Evolutionary conservation across 2,113 vertebrate species (phyloP).

Genomic region (Orthonyx spaldingii): DNA sequence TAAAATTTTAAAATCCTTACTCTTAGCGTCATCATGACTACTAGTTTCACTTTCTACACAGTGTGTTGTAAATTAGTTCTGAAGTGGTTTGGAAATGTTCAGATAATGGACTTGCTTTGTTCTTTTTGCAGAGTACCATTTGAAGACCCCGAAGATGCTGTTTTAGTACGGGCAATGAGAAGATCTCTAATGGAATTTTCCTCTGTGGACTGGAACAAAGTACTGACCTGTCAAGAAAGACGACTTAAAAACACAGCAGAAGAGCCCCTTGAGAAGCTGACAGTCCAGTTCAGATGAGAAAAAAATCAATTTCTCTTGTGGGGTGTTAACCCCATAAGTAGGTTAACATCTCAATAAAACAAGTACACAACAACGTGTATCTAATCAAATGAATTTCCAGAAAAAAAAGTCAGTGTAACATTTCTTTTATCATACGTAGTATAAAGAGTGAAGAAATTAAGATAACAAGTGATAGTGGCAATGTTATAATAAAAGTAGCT

Average conservation of each 20-base stretch:
- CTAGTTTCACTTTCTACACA: background rate
- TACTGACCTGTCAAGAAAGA: conserved; percentile 60
- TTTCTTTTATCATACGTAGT: background rate
- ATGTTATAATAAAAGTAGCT: background rate
- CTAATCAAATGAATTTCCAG: background rate
- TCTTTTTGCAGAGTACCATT: conserved; percentile 58
- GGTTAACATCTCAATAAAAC: background rate
- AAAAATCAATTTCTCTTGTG: background rate
- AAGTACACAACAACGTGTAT: background rate
- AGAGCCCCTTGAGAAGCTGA: conserved; percentile 45
- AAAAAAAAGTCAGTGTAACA: background rate
- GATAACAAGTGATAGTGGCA: background rate
- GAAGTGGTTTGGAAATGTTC: background rate
- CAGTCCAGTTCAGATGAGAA: conserved; percentile 65
- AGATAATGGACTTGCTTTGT: background rate
- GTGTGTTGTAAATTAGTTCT: background rate
- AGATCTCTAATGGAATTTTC: conserved; percentile 70
- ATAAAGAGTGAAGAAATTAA: background rate
- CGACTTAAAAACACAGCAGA: background rate
- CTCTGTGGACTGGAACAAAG: conserved; percentile 71
- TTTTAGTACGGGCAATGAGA: conserved; percentile 53
- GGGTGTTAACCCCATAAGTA: background rate
- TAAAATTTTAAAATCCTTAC: background rate
- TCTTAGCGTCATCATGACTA: background rate
- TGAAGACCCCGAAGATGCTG: conserved; percentile 50